These are phyloP conservation scores for Stictonetta naevosa DNA, from an alignment of 2,113 vertebrate genomes.

Conservation along the genomic window DNA sequence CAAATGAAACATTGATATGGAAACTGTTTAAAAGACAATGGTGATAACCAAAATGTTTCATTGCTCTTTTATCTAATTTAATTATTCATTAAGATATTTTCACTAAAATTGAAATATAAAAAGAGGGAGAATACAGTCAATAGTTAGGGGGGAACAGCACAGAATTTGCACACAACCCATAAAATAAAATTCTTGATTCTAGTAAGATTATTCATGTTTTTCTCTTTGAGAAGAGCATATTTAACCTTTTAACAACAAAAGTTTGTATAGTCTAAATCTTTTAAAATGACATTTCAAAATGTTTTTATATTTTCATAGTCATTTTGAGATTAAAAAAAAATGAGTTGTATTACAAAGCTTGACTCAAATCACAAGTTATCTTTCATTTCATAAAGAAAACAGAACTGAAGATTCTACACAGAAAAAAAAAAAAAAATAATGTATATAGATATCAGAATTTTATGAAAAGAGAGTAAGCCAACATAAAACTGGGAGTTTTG, in stretches of 20 bases:
- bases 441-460: background rate
- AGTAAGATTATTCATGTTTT: background rate
- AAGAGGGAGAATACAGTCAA: background rate
- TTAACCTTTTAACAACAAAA: slow-evolving; percentile 3
- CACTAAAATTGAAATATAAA: background rate
- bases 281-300: background rate
- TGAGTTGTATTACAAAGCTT: background rate
- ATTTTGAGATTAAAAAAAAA: slow-evolving; percentile 9
- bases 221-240: background rate
- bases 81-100: background rate
- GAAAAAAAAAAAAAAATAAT: background rate
- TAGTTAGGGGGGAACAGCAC: background rate
- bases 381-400: background rate
- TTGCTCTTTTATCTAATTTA: background rate
- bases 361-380: background rate
- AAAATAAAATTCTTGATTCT: background rate
- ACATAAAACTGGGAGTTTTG: background rate
- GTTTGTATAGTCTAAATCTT: background rate
- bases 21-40: background rate
- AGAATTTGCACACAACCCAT: background rate
- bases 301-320: background rate
- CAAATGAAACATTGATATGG: background rate
- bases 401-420: background rate
- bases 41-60: background rate
- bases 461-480: background rate